Evolutionary conservation across 2,888 invertebrate species (phyloP).

Genomic region (Axea sp.): DNA sequence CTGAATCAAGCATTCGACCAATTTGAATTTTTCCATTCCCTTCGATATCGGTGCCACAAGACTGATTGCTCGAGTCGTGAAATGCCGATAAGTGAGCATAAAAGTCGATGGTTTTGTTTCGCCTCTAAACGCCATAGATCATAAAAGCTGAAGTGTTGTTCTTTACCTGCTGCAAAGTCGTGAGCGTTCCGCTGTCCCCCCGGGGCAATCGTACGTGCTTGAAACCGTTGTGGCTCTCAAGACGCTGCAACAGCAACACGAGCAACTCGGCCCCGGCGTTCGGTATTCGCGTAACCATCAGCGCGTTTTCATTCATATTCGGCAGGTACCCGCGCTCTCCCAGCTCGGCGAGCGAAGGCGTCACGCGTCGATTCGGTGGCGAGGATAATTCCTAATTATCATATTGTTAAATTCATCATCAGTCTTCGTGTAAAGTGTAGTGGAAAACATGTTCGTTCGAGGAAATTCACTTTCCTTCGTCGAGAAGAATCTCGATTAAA

Average conservation of each 20-base stretch:
- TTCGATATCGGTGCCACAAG: too few relatives aligned
- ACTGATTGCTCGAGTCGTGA: too few relatives aligned
- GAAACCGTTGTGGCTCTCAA: constrained; percentile 82
- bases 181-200: constrained; percentile 72
- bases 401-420: too few relatives aligned
- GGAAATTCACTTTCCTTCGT: too few relatives aligned
- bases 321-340: constrained; percentile 78
- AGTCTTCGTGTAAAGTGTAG: too few relatives aligned
- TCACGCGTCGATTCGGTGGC: constrained; percentile 76
- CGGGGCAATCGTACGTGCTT: constrained; percentile 81
- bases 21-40: too few relatives aligned
- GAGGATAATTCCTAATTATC: constrained; percentile 17
- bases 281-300: constrained; percentile 83
- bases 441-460: too few relatives aligned
- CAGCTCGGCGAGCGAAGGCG: constrained; percentile 81
- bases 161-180: constrained; percentile 78
- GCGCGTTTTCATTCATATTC: constrained; percentile 80
- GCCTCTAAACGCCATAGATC: too few relatives aligned
- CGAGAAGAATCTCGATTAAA: too few relatives aligned
- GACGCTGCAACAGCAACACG: constrained; percentile 82
- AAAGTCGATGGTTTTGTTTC: too few relatives aligned
- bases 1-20: too few relatives aligned
- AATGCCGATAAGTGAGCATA: too few relatives aligned
- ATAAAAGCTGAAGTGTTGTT: constrained; percentile 10
- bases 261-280: constrained; percentile 83